Evolutionary conservation across 2,797 vertebrate genomes (phyloP), one percentile per base, ranked within the genome.

Genomic region (Eupleurogrammus muticus): DNA sequence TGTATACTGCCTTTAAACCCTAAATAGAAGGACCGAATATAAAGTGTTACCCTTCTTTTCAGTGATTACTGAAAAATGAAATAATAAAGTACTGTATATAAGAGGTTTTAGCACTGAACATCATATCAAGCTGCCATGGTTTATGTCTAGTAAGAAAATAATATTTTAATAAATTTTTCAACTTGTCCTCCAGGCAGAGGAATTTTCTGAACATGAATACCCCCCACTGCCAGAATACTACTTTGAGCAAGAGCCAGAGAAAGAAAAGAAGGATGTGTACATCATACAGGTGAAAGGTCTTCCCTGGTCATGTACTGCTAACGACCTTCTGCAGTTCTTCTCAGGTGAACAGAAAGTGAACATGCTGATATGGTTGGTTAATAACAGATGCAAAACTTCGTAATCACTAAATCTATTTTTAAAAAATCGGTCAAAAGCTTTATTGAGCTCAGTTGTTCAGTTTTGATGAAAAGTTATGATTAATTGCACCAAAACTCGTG

Each of bases 321-420:
- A 97, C 48, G 96, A 99, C 4, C 90, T 99, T 17, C 83, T 96
- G 8, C 84, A 90, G 21, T 99, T 99, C 79, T 99, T 99, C 80
- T 95, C 95, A 57, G 95, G 97, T 99, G 92, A 17, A 73, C 7
- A 21, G n/a, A 52, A 23, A 14, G 7, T 16, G 24, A 55, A 13
- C 0, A 4, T 36, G 9, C 38, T 5, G 19, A 36, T 13, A 21
- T 40, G 14, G 14, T 16, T 38, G n/a, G 21, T 7, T 47, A 35
- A 6, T 5, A 19, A 24, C 2, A 16, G 2, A 28, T 24, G 1
- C n/a, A 13, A 2, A 36, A 36, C 16, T 40, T 7, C 19, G 13
- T 8, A 16, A 53, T 21, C 19, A n/a, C 9, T 44, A 51, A 53
- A 34, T 44, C 21, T n/a, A 20, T 9, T 2, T 5, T 1, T 28